A percentile compares a stretch with the other conserved stretches of the same genome.
Conservation (phyloP, 2,113 vertebrate species). For the Gracilinanus agilis region DNA sequence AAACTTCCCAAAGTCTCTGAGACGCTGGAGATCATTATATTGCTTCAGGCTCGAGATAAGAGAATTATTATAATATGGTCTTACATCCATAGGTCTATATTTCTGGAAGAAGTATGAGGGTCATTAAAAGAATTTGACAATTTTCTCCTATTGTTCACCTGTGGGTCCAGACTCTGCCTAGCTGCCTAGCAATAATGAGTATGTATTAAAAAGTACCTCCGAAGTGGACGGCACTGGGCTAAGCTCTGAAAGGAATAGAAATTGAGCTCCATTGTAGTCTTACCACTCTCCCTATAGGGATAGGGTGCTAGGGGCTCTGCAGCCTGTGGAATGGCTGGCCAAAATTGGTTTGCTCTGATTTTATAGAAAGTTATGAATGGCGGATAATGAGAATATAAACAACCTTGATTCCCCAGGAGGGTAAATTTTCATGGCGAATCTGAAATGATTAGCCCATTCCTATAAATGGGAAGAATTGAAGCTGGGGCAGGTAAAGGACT, state of each 20-base stretch:
- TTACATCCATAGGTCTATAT: background rate
- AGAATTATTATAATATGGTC: background rate
- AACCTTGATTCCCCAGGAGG: background rate
- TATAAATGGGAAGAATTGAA: background rate
- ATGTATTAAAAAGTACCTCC: background rate
- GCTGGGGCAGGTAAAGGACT: background rate
- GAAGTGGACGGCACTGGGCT: background rate
- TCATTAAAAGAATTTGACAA: background rate
- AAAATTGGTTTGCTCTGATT: background rate
- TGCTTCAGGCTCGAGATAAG: background rate
- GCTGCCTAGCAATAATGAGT: background rate
- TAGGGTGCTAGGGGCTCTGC: background rate
- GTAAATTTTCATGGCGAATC: rapidly evolving
- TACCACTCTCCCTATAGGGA: background rate
- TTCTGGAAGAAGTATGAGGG: background rate
- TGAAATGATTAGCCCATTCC: background rate
- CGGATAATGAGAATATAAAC: background rate
- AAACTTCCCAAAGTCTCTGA: background rate
- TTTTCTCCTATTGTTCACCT: background rate
- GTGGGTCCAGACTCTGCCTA: background rate
- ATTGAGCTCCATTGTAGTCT: background rate
- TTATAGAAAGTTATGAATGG: background rate
- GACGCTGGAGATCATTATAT: background rate
- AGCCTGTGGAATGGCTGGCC: background rate
- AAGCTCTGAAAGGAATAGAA: background rate